These are phyloP conservation scores for Copidosoma aretas DNA, from an alignment of 2,888 invertebrate genomes.

Conservation along the genomic window DNA sequence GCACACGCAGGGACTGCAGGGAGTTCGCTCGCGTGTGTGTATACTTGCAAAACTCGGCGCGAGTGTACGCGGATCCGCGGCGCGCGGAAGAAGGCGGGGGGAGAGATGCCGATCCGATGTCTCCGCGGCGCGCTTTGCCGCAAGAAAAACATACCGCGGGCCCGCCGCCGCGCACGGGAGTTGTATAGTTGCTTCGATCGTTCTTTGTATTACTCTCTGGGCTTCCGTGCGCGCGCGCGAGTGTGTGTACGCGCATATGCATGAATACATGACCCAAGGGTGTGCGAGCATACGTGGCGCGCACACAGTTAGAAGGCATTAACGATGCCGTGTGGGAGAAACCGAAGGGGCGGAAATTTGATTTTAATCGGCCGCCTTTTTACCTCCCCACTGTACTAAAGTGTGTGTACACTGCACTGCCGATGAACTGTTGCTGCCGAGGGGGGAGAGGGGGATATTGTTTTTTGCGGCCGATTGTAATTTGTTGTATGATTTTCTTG, in stretches of 20 bases:
- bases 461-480: no score
- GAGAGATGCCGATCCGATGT: constrained; percentile 34
- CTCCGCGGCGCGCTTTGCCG: constrained; percentile 30
- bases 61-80: constrained; percentile 1
- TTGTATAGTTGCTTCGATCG: constrained; percentile 12
- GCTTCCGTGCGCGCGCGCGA: no score
- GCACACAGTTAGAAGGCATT: constrained; percentile 12
- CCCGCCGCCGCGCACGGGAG: constrained; percentile 12
- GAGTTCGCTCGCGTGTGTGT: no score
- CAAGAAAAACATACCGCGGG: constrained; percentile 21
- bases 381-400: background rate
- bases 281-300: no score
- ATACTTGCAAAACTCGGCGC: constrained; percentile 37
- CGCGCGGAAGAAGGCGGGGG: background rate
- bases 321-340: constrained; percentile 8
- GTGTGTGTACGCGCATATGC: no score
- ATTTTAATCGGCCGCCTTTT: constrained; percentile 12
- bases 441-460: no score
- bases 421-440: no score
- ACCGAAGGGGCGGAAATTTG: constrained; percentile 15
- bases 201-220: background rate
- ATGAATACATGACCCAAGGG: no score
- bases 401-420: no score
- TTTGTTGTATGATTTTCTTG: no score
- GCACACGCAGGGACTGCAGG: no score